Percentiles rank a stretch among this genome's conserved stretches.
phyloP scores from a whole-genome alignment of 37 sponge, comb jelly and placozoan species.

The Agelas oroides region DNA sequence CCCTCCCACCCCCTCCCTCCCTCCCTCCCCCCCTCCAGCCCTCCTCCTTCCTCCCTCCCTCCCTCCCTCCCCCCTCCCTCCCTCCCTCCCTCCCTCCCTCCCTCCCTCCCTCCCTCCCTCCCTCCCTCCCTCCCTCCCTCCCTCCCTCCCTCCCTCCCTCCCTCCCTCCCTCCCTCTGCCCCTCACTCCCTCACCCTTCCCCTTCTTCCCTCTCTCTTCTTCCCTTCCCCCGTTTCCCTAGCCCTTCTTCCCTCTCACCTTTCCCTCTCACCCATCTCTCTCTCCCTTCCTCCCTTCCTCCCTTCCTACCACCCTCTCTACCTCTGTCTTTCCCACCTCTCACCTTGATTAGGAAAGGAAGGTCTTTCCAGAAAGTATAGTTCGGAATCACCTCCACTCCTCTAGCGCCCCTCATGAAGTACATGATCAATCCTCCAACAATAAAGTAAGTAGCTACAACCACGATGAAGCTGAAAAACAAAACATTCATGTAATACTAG shows the following conservation, averaged over 20 bases:
- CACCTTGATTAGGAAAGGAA: slow-evolving; percentile 79
- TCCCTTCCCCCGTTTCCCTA: neutral
- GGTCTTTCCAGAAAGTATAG: slow-evolving; percentile 74
- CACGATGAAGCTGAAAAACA: slow-evolving; percentile 23
- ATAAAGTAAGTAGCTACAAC: slow-evolving; percentile 59
- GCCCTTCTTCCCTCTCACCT: neutral
- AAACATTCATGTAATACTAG: neutral
- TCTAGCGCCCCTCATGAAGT: slow-evolving; percentile 66
- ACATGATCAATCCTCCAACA: slow-evolving; percentile 59
- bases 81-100: no score
- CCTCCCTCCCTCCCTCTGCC: neutral
- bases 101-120: no score
- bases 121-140: no score
- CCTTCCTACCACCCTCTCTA: slow-evolving; percentile 17
- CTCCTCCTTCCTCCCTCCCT: no score
- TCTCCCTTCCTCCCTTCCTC: slow-evolving; percentile 27
- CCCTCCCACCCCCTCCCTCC: neutral
- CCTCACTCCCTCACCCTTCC: neutral
- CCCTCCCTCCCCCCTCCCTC: no score
- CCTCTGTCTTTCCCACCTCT: slow-evolving; percentile 12
- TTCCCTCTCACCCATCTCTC: neutral
- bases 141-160: no score
- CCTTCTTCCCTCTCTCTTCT: no score
- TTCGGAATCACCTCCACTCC: slow-evolving; percentile 82
- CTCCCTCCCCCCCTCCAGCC: neutral